A percentile compares a stretch with the other conserved stretches of the same genome.
Evolutionary conservation across 2,888 invertebrate species (phyloP).

Genomic region (Eustalomyia histrio): DNA sequence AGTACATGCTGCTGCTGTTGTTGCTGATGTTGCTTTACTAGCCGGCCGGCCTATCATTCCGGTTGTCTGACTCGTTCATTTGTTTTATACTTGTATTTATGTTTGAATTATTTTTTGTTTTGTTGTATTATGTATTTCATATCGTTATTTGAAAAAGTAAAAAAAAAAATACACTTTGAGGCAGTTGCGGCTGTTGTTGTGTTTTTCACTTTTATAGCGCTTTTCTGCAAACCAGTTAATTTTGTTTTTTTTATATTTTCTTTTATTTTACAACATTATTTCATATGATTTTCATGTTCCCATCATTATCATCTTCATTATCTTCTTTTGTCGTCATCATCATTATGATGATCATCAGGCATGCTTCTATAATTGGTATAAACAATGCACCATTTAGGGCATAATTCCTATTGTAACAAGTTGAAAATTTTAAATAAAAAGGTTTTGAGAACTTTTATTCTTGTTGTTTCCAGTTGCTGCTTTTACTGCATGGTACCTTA

Average conservation of each 20-base stretch:
- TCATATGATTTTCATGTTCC: slow-evolving; percentile 23
- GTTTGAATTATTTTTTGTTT: slow-evolving; percentile 6
- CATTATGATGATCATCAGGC: neutral
- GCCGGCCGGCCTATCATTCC: slow-evolving; percentile 40
- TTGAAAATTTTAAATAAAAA: slow-evolving; percentile 44
- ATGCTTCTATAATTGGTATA: slow-evolving; percentile 60
- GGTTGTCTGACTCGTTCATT: slow-evolving; percentile 50
- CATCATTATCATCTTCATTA: slow-evolving; percentile 2
- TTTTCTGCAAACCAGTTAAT: slow-evolving; percentile 50
- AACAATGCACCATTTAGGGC: slow-evolving; percentile 65
- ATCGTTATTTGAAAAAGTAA: slow-evolving; percentile 6
- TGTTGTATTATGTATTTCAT: slow-evolving; percentile 1
- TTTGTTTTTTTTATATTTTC: slow-evolving; percentile 18
- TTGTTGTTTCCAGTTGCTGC: neutral
- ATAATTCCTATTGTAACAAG: slow-evolving; percentile 54
- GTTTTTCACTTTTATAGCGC: slow-evolving; percentile 45
- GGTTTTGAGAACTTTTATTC: slow-evolving; percentile 49
- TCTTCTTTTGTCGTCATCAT: slow-evolving; percentile 16
- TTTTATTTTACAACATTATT: slow-evolving; percentile 33
- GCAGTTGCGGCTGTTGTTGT: slow-evolving; percentile 10
- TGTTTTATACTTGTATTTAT: slow-evolving; percentile 28
- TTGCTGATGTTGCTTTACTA: slow-evolving; percentile 25
- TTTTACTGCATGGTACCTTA: neutral
- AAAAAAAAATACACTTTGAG: slow-evolving; percentile 19
- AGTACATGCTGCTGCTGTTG: slow-evolving; percentile 27